phyloP scores from a whole-genome alignment of 1,140 invertebrate species.

The Leptonema lineaticorne region DNA sequence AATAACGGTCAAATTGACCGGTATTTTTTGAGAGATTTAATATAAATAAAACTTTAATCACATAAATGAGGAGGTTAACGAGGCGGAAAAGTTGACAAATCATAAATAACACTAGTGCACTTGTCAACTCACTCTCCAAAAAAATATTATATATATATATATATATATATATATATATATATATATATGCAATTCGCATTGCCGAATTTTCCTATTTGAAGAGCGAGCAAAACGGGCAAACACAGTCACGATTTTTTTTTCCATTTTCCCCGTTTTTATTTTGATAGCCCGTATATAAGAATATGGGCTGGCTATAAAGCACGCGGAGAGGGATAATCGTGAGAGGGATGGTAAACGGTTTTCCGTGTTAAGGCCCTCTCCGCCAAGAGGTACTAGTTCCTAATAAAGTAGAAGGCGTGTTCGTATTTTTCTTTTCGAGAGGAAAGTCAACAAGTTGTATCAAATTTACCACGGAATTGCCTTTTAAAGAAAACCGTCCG shows the following conservation, averaged over 20 bases:
- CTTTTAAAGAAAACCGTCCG: constrained; percentile 22
- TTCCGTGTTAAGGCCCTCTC: constrained; percentile 37
- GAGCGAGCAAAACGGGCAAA: no score
- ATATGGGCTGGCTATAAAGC: constrained; percentile 20
- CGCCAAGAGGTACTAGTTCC: constrained; percentile 23
- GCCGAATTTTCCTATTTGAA: constrained; percentile 12
- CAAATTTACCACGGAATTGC: constrained; percentile 32
- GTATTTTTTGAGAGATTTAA: no score
- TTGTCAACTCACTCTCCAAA: no score
- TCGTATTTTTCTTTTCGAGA: constrained; percentile 35
- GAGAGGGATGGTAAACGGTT: constrained; percentile 38
- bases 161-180: neutral
- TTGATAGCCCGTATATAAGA: constrained; percentile 12
- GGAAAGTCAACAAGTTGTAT: constrained; percentile 39
- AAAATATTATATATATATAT: no score
- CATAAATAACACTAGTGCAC: no score
- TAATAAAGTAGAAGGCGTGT: constrained; percentile 37
- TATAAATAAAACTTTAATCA: no score
- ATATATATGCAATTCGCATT: neutral
- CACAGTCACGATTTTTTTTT: constrained; percentile 14
- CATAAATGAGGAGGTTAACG: no score
- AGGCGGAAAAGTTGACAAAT: no score
- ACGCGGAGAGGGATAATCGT: constrained; percentile 22
- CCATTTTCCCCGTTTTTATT: constrained; percentile 26
- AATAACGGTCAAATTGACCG: no score